phyloP scores from a whole-genome alignment of 2,797 vertebrate species.

The Myioborus miniatus region DNA sequence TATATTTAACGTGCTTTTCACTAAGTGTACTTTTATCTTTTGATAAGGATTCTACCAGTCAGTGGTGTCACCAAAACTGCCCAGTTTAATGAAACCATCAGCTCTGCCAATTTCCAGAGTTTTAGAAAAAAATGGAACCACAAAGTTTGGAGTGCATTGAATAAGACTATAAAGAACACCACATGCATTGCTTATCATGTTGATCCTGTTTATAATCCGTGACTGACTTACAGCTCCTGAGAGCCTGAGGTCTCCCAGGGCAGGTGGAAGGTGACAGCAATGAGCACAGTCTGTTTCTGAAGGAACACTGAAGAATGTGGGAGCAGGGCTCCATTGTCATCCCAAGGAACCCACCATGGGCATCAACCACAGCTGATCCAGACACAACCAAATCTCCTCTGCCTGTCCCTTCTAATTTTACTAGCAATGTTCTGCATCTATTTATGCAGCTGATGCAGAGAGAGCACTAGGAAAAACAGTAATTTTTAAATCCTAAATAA shows the following conservation, averaged over 20 bases:
- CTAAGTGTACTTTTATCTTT: neutral
- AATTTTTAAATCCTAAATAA: neutral
- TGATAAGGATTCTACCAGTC: neutral
- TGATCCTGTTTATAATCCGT: neutral
- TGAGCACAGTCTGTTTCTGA: rapidly evolving
- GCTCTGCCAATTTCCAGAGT: neutral
- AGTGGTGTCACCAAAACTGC: neutral
- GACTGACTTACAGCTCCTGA: neutral
- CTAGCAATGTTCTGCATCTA: neutral
- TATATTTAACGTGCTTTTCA: neutral
- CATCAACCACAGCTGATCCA: neutral
- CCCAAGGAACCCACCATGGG: neutral
- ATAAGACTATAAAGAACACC: neutral
- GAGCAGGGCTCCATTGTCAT: rapidly evolving
- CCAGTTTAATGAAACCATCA: neutral
- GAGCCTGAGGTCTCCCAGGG: neutral
- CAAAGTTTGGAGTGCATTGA: neutral
- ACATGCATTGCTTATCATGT: neutral
- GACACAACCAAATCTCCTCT: neutral
- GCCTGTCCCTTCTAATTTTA: neutral
- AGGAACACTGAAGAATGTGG: neutral
- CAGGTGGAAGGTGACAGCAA: neutral
- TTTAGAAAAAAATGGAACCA: neutral
- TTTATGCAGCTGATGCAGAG: neutral
- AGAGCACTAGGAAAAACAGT: neutral